phyloP scores from a whole-genome alignment of 2,888 invertebrate genomes.

The Ichneumoninae sp. region DNA sequence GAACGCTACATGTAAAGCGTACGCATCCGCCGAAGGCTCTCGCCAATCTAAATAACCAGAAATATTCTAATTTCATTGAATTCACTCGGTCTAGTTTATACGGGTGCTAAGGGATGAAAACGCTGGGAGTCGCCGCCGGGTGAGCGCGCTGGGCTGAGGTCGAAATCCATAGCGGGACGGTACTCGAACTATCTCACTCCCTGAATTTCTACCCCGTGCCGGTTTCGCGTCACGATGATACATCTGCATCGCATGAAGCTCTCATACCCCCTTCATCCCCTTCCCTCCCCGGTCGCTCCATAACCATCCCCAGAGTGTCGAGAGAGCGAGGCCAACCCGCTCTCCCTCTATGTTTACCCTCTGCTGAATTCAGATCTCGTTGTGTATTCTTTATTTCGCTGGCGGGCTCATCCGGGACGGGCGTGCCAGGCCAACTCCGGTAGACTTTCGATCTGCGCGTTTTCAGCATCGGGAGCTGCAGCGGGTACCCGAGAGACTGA shows the following conservation, averaged over 20 bases:
- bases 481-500: background rate
- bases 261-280: background rate
- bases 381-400: constrained; percentile 45
- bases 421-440: constrained; percentile 10
- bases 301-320: constrained; percentile 1
- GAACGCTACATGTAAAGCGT: constrained; percentile 30
- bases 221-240: constrained; percentile 36
- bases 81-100: constrained; percentile 62
- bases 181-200: constrained; percentile 9
- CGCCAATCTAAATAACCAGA: constrained; percentile 71
- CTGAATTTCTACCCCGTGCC: constrained; percentile 8
- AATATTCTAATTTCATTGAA: constrained; percentile 72
- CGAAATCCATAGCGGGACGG: constrained; percentile 6
- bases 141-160: constrained; percentile 2
- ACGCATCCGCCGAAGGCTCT: constrained; percentile 19
- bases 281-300: background rate
- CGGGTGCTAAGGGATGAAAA: constrained; percentile 52
- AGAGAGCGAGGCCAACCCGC: background rate
- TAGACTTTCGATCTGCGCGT: background rate
- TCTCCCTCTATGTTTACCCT: constrained; percentile 26
- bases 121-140: background rate
- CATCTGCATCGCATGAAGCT: constrained; percentile 53
- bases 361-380: constrained; percentile 42
- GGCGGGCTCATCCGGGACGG: constrained; percentile 26
- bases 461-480: background rate